Percentiles rank a stretch among this genome's conserved stretches.
These are phyloP conservation scores for Drosophila nr. perissopoda DNA, from an alignment of 2,888 invertebrate species.

Conservation along the genomic window DNA sequence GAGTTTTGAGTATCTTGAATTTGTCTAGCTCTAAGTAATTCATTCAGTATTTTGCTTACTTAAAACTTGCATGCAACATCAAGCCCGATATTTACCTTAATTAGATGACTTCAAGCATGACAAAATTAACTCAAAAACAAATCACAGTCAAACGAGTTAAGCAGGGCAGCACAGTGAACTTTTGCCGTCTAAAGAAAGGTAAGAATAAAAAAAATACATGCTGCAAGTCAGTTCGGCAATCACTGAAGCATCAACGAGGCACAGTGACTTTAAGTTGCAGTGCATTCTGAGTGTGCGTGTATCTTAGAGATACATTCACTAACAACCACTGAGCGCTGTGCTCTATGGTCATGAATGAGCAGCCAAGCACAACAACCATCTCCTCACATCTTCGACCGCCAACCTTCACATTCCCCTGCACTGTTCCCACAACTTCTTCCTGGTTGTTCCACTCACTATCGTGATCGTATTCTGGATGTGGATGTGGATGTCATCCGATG, in stretches of 20 bases:
- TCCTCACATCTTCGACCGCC: neutral
- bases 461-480: neutral
- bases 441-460: conserved; percentile 3
- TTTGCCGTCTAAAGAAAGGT: conserved; percentile 6
- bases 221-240: conserved; percentile 39
- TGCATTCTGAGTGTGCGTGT: conserved; percentile 47
- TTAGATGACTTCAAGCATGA: conserved; percentile 64
- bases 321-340: conserved; percentile 35
- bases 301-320: conserved; percentile 62
- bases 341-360: conserved; percentile 81
- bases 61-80: neutral
- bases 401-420: neutral
- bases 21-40: neutral
- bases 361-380: conserved; percentile 66
- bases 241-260: conserved; percentile 66
- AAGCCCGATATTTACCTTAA: conserved; percentile 29
- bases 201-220: conserved; percentile 11
- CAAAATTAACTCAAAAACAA: conserved; percentile 50
- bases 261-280: conserved; percentile 60
- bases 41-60: neutral
- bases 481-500: neutral
- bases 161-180: conserved; percentile 54
- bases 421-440: conserved; percentile 30
- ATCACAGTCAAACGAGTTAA: conserved; percentile 47
- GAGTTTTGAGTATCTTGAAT: neutral